phyloP scores from a whole-genome alignment of 2,113 vertebrate species.

The Phocoena phocoena region DNA sequence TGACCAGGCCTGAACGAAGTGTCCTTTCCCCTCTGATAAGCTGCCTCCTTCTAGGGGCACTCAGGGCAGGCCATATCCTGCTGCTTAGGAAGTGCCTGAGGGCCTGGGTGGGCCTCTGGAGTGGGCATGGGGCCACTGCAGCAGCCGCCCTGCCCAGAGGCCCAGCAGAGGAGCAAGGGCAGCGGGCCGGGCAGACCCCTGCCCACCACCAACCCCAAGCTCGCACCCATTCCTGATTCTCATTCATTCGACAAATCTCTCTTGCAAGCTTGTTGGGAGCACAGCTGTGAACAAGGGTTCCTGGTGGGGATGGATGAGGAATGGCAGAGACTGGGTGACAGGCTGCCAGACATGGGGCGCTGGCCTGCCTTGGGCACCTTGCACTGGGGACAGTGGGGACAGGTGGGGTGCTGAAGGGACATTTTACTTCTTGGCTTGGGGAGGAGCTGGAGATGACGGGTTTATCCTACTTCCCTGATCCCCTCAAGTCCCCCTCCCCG shows the following conservation, averaged over 20 bases:
- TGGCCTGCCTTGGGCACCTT: background rate
- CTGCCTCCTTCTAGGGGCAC: background rate
- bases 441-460: background rate
- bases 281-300: background rate
- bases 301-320: background rate
- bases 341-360: background rate
- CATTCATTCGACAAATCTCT: background rate
- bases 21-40: constrained; percentile 20
- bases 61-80: background rate
- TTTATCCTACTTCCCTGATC: background rate
- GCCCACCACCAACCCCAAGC: background rate
- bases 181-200: no score
- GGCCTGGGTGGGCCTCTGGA: background rate
- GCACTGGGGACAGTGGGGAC: background rate
- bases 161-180: background rate
- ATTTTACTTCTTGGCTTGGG: background rate
- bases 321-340: background rate
- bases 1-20: background rate
- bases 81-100: constrained; percentile 8
- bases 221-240: accelerated
- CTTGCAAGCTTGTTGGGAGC: background rate
- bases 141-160: background rate
- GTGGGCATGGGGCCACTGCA: background rate
- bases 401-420: background rate
- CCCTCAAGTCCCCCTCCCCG: background rate